Percentiles rank a stretch among this genome's conserved stretches.
Conservation (phyloP, 2,888 invertebrate genomes). For the Synanthedon andrenaeformis region DNA sequence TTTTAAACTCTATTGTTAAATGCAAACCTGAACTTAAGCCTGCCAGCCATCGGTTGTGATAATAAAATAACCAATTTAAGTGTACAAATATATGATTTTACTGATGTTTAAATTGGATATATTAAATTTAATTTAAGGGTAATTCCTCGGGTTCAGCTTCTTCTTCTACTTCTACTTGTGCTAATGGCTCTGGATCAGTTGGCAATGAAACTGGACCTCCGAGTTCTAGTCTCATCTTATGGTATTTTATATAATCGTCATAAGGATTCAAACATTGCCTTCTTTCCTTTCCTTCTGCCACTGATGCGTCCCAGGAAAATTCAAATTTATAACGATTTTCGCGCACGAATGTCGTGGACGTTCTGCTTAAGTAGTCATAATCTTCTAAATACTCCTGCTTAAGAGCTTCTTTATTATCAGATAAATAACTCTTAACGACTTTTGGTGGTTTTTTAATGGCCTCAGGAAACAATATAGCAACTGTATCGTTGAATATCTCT, state of each 20-base stretch:
- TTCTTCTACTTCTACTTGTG: no score
- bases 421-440: conserved; percentile 48
- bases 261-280: conserved; percentile 53
- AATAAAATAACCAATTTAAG: no score
- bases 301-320: conserved; percentile 70
- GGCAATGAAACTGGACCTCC: conserved; percentile 10
- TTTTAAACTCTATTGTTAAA: no score
- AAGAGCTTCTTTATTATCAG: conserved; percentile 43
- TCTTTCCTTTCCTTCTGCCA: conserved; percentile 62
- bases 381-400: conserved; percentile 46
- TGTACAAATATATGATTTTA: no score
- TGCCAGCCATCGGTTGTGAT: no score
- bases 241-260: conserved; percentile 38
- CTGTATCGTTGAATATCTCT: conserved; percentile 75
- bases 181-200: no score
- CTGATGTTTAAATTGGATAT: no score
- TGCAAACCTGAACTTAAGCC: no score
- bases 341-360: conserved; percentile 44
- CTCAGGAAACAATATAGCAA: conserved; percentile 73
- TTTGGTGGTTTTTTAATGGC: conserved; percentile 60
- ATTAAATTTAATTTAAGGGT: no score
- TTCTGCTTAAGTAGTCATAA: conserved; percentile 33
- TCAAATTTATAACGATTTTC: conserved; percentile 56
- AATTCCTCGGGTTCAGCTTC: no score
- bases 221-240: conserved; percentile 35